Conservation (phyloP, 2,888 invertebrate genomes). For the Agriopis leucophaearia region DNA sequence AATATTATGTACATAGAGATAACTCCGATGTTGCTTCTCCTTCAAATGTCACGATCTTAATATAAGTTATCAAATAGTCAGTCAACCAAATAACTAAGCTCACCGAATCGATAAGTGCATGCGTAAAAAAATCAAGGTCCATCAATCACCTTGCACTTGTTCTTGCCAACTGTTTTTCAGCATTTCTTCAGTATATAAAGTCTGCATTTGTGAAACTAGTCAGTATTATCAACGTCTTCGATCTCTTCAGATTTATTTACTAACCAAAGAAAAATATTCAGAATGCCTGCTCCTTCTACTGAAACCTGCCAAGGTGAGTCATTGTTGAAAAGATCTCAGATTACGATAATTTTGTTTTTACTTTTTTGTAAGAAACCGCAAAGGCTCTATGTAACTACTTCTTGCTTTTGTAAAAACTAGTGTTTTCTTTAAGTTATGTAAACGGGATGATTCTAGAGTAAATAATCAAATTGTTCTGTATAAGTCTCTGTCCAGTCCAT, state of each 20-base stretch:
- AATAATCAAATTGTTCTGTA: too few species aligned
- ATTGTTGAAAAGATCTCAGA: not conserved
- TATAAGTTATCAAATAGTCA: not conserved
- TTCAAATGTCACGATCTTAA: not conserved
- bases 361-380: not conserved
- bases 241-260: slow-evolving; percentile 13
- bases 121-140: slow-evolving; percentile 58
- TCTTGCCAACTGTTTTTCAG: slow-evolving; percentile 55
- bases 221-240: slow-evolving; percentile 36
- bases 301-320: slow-evolving; percentile 85
- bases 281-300: slow-evolving; percentile 86
- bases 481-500: too few species aligned
- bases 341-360: not conserved
- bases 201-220: slow-evolving; percentile 34
- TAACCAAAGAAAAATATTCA: slow-evolving; percentile 40
- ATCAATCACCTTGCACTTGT: slow-evolving; percentile 59
- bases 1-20: not conserved
- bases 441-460: too few species aligned
- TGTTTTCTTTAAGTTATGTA: too few species aligned
- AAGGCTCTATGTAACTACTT: too few species aligned
- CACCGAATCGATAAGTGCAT: slow-evolving; percentile 20
- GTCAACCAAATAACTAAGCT: slow-evolving; percentile 17
- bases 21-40: not conserved
- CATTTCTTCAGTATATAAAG: slow-evolving; percentile 55
- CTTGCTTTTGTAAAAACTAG: too few species aligned